Conservation (phyloP, 1,140 invertebrate genomes). For the Oreohelix idahoensis region DNA sequence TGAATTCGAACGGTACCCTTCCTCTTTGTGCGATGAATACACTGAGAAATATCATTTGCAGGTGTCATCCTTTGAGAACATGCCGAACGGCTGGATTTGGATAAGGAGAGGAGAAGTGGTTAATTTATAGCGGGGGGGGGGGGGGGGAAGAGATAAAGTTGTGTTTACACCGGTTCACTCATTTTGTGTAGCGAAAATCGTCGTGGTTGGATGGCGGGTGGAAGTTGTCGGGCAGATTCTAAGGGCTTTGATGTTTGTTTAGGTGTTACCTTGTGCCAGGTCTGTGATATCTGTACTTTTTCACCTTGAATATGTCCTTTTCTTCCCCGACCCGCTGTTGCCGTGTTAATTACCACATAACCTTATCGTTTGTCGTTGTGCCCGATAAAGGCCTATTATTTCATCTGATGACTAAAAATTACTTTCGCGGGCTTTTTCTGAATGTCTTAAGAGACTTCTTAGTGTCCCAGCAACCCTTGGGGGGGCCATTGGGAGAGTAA, state of each 20-base stretch:
- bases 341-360: not conserved
- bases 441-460: not conserved
- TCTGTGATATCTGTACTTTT: not conserved
- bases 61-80: not conserved
- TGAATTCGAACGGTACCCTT: not conserved
- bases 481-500: not conserved
- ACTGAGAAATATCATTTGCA: not conserved
- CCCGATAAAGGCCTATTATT: too few relatives aligned
- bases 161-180: not conserved
- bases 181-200: not conserved
- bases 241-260: not conserved
- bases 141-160: constrained; percentile 5
- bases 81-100: not conserved
- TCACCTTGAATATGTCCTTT: not conserved
- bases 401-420: too few relatives aligned
- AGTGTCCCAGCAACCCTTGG: not conserved
- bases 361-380: too few relatives aligned
- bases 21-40: not conserved
- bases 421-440: too few relatives aligned
- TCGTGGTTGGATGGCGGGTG: not conserved
- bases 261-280: not conserved
- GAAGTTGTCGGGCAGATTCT: not conserved
- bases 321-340: not conserved
- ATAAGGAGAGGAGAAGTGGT: not conserved
- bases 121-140: not conserved